Base-by-base conservation (phyloP, 2,888 invertebrate genomes). In the Syrphus vitripennis region DNA sequence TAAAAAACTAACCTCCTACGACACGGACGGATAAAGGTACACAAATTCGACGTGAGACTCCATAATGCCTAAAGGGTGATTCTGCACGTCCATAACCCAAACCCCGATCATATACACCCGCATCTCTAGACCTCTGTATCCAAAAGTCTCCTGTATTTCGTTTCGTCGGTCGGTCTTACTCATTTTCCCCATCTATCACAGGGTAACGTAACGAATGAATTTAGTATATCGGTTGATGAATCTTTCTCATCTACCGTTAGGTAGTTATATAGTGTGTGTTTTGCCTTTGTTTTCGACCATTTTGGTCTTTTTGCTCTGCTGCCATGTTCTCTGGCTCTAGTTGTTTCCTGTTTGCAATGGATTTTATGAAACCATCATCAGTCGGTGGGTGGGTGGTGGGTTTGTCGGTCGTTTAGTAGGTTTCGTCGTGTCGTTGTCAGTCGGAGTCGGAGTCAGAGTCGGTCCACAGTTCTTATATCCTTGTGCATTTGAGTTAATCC, bases 21-120 rank as follows among this genome's bases (percentile, higher is more conserved):
- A 63, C 26, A 65, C 29, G 42, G 29, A 65, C 24, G 82, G 77
- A 69, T 82, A 63, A 82, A 86, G 86, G 86, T 86, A 86, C 77
- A 86, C 77, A 82, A 82, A 70, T 82, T 86, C 82, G 86, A 86
- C 77, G 84, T 86, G 84, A 81, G 76, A 77, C 81, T 77, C 77
- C 77, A 81, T 82, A 74, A 82, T 86, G 86, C 86, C 86, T 86
- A 86, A 67, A 19, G 63, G 77, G 61, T 57, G 84, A 81, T 70
- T 69, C 75, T 79, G 55, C 34, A 72, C 72, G 16, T 69, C 70
- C 57, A n/a, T n/a, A 21, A 9, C 42, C 65, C n/a, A 29, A 48
- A 42, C 14, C n/a, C 21, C 21, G n/a, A n/a, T 10, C 16, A n/a
- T n/a, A n/a, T n/a, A 12, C 34, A 19, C 37, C 14, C 29, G 12